Conservation (phyloP, 2,888 invertebrate species). For the Papilio protenor region DNA sequence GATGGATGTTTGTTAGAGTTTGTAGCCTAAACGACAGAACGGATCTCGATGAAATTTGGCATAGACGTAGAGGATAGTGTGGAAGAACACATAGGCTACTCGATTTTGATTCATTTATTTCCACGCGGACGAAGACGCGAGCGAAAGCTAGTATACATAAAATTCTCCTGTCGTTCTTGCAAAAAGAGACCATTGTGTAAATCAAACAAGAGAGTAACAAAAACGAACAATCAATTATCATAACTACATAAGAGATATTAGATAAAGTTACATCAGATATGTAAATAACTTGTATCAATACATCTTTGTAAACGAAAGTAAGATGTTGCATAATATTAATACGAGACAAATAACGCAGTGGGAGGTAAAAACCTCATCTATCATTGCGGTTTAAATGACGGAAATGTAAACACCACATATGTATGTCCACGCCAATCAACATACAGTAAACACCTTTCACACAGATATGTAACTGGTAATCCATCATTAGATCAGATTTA, state of each 20-base stretch:
- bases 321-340: conserved; percentile 27
- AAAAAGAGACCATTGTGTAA: too few relatives aligned
- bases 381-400: conserved; percentile 33
- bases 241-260: conserved; percentile 1
- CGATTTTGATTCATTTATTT: too few relatives aligned
- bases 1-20: too few relatives aligned
- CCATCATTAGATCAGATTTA: conserved; percentile 38
- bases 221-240: neutral
- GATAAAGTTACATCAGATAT: conserved; percentile 19
- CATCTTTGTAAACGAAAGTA: conserved; percentile 17
- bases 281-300: conserved; percentile 17
- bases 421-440: conserved; percentile 23
- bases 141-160: too few relatives aligned
- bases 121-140: too few relatives aligned
- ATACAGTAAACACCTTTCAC: conserved; percentile 31
- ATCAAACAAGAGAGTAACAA: neutral
- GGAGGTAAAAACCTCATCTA: conserved; percentile 29
- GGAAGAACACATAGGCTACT: too few relatives aligned
- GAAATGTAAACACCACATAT: conserved; percentile 16
- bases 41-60: too few relatives aligned
- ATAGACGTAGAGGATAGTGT: too few relatives aligned
- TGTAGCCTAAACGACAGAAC: too few relatives aligned
- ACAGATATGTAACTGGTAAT: conserved; percentile 32
- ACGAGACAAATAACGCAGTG: conserved; percentile 12
- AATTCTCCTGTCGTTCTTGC: too few relatives aligned